These are phyloP conservation scores for Pipra filicauda DNA, from an alignment of 2,113 vertebrate genomes.

Conservation along the genomic window DNA sequence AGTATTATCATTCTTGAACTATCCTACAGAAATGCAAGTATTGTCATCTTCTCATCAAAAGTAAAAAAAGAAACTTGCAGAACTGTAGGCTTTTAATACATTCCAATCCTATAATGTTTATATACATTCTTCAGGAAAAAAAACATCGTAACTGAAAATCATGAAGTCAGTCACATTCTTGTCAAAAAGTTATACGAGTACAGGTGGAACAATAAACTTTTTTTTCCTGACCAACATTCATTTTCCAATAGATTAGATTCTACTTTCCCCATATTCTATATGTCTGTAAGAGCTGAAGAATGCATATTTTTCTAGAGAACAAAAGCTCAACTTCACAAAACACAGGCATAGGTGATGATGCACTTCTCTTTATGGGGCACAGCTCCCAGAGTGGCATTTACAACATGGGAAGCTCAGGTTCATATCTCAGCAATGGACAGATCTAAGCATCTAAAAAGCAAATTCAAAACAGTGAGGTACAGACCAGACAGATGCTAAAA, in stretches of 20 bases:
- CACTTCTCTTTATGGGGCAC: rapidly evolving
- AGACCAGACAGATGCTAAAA: neutral
- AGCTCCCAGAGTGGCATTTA: neutral
- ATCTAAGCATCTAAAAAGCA: neutral
- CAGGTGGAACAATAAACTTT: neutral
- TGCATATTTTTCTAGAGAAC: neutral
- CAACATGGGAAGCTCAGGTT: neutral
- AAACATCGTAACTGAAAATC: rapidly evolving
- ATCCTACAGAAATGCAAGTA: neutral
- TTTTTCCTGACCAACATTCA: neutral
- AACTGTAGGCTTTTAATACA: neutral
- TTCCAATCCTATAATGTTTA: neutral
- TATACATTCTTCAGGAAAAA: neutral
- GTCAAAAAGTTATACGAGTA: neutral
- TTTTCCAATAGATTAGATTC: neutral
- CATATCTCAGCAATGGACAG: neutral
- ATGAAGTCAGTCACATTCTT: neutral
- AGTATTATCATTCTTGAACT: neutral
- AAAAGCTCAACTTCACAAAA: neutral
- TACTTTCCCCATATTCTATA: neutral
- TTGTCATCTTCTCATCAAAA: neutral
- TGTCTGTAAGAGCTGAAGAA: neutral
- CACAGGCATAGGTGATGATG: neutral
- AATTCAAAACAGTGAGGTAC: neutral
- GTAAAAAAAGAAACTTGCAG: neutral